Evolutionary conservation across 2,797 vertebrate genomes (phyloP), one percentile per base, ranked within the genome.

Genomic region (Salarias fasciatus): DNA sequence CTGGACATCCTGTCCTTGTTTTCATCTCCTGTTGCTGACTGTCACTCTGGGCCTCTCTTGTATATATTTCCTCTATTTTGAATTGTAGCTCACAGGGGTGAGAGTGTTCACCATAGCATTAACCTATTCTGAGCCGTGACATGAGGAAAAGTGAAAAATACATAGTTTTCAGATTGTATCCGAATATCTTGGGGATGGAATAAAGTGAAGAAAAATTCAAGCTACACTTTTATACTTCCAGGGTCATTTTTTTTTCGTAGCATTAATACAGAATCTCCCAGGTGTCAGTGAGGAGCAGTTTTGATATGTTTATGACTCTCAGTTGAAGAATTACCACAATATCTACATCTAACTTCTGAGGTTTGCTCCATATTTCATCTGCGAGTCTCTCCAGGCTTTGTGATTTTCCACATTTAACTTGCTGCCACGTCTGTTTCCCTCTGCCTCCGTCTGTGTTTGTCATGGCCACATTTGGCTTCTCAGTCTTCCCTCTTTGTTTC

Each of bases 391-490:
- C 15, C 12, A 29, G 15, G 31, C 43, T 69, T 41, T 46, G 18
- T 66, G 5, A 36, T 49, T 51, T 49, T 35, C 45, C 7, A n/a
- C 28, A 36, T 75, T 64, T 55, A 67, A 43, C 56, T 63, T 65
- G 38, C 47, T 56, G 54, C 51, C 28, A 35, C 11, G 8, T 80
- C 66, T 50, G 58, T 41, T 61, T 64, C 38, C 36, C n/a, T 67
- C 36, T 50, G 45, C 67, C 59, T 13, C 33, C 13, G 5, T 69
- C 72, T 75, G 37, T 74, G 37, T 74, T 69, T 55, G 45, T 69
- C 52, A 53, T 29, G 15, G 35, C 59, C 55, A 69, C 38, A 70
- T 70, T 78, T 69, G 8, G 13, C 35, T 24, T 44, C 14, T 48
- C 28, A 63, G 11, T 53, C 33, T 42, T 6, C 59, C 59, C 48